Base-by-base conservation (phyloP, 2,113 vertebrate species). In the Cathartes aura region DNA sequence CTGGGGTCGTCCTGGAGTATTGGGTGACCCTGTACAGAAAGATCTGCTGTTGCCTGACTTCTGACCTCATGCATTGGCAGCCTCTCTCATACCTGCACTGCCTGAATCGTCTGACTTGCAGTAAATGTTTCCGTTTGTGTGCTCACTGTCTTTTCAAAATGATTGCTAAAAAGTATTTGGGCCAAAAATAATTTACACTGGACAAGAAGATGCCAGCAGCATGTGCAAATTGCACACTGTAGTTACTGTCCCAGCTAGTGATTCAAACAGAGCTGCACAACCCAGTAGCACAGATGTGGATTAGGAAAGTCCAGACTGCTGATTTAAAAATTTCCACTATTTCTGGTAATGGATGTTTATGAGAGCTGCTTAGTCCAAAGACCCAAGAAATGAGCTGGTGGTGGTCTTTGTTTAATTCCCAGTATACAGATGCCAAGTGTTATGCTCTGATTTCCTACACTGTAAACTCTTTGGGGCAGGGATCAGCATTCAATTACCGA, bases 401-500 rank as follows among this genome's bases (percentile, higher is more conserved):
- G 52, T 94, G 78, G 94, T 96, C 91, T 94, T 89, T 85, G 78
- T 91, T 96, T 87, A 64, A 76, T 90, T 95, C 70, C 32, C 40
- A 50, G 21, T 82, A 62, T 43, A 42, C 78, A 94, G 93, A 72
- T 93, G 66, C 74, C 82, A 86, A 97, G 88, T 97, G 83, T 96
- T 94, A 76, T 6, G 85, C 94, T 94, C 80, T 97, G 96, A 97
- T 96, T 97, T 97, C 89, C 95, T 70, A 36, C 73, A 36, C 79
- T 83, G 87, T 90, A 96, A 76, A 96, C 87, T 96, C 94, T 93
- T 89, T 0, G 8, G 95, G 93, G 89, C 94, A 96, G 82, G 89
- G 95, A 93, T 96, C 95, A 93, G 90, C 94, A 38, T 94, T 95
- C 89, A 89, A 8, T 96, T 97, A 95, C 95, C 8, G 15, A 93